These are phyloP conservation scores for Acleris laterana DNA, from an alignment of 2,888 invertebrate species.

Conservation along the genomic window DNA sequence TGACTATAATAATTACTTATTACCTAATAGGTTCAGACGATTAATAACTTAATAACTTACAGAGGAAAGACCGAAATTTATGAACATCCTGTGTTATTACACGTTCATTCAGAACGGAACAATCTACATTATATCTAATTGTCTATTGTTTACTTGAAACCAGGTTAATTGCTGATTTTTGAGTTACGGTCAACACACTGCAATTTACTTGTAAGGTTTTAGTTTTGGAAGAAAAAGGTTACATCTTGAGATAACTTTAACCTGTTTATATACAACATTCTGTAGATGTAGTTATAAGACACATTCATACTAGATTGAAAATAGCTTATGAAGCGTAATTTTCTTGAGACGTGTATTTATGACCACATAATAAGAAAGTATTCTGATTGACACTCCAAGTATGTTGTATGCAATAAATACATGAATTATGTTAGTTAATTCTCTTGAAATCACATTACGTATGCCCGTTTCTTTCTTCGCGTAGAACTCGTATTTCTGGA, in stretches of 20 bases:
- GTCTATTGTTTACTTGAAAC: slow-evolving; percentile 27
- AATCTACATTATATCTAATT: slow-evolving; percentile 25
- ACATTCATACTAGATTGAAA: slow-evolving; percentile 8
- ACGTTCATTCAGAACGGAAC: slow-evolving; percentile 32
- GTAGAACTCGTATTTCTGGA: too few species aligned
- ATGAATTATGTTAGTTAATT: background rate
- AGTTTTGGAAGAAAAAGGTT: slow-evolving; percentile 14
- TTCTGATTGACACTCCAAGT: too few species aligned
- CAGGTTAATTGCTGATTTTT: slow-evolving; percentile 22
- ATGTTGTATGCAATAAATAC: too few species aligned
- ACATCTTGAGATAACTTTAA: background rate
- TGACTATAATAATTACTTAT: background rate
- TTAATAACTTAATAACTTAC: background rate
- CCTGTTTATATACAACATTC: slow-evolving; percentile 8
- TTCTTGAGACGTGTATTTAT: slow-evolving; percentile 7
- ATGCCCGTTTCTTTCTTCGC: too few species aligned
- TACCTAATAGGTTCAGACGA: background rate
- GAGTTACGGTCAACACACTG: background rate
- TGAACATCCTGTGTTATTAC: slow-evolving; percentile 11
- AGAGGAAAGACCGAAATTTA: slow-evolving; percentile 3
- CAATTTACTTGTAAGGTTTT: background rate
- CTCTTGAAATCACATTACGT: background rate
- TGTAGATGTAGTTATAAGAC: slow-evolving; percentile 19
- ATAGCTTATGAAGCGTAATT: slow-evolving; percentile 14
- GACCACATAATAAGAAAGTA: background rate